These are phyloP conservation scores for Aurelia aurita DNA, from an alignment of 30 jellyfish, hydroid and myxozoan species.

Conservation along the genomic window DNA sequence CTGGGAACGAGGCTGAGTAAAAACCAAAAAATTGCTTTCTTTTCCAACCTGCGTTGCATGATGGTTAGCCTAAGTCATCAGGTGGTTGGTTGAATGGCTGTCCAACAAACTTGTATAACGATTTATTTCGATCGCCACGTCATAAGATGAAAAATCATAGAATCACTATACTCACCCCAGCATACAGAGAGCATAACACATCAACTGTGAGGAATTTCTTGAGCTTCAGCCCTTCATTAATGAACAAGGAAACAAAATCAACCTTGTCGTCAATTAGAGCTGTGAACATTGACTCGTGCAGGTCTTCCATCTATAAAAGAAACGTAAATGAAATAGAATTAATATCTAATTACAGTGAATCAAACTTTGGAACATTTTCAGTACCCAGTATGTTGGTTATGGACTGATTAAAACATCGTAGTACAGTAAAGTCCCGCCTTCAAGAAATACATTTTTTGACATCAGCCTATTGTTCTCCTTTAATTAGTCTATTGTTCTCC, in stretches of 20 bases:
- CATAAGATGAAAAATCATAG: too few relatives aligned
- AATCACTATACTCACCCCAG: constrained; percentile 62
- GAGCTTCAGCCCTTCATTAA: constrained; percentile 90
- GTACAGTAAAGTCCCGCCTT: too few relatives aligned
- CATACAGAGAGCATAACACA: constrained; percentile 72
- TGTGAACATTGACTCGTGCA: constrained; percentile 89
- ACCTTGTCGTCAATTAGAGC: constrained; percentile 94
- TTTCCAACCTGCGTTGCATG: too few relatives aligned
- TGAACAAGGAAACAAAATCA: constrained; percentile 90
- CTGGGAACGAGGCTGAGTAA: too few relatives aligned
- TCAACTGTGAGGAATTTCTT: constrained; percentile 77
- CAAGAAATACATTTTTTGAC: too few relatives aligned
- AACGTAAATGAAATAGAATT: not conserved
- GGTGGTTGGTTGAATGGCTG: too few relatives aligned
- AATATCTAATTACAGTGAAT: not conserved
- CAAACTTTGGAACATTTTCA: not conserved
- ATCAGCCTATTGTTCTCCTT: too few relatives aligned
- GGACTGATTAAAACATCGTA: not conserved
- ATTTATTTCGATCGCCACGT: too few relatives aligned
- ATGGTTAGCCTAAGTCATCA: too few relatives aligned
- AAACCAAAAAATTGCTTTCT: too few relatives aligned
- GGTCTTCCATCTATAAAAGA: constrained; percentile 74
- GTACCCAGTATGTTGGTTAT: not conserved
- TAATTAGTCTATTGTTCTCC: too few relatives aligned
- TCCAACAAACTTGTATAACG: too few relatives aligned